Conservation (phyloP, 2,113 vertebrate species). For the human (Homo sapiens) region GRCh38 chr3:86797501-86798000, state of each 20-base stretch:
- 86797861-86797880: not conserved
- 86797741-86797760: constrained; percentile 44
- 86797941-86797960: not conserved
- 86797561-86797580: not conserved
- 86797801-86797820: not conserved
- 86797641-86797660: not conserved
- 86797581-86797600: not conserved
- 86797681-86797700: not conserved
- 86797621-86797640: not conserved
- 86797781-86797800: constrained; percentile 17
- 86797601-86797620: not conserved
- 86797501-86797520: not conserved
- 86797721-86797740: not conserved
- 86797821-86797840: not conserved
- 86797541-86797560: not conserved
- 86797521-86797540: not conserved
- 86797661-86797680: not conserved
- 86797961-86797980: not conserved
- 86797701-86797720: constrained; percentile 34
- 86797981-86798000: not conserved
- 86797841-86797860: no score
- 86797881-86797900: not conserved
- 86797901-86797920: not conserved
- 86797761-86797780: constrained; percentile 8
- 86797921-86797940: not conserved